Evolutionary conservation across 2,113 vertebrate genomes (phyloP).

Genomic region (Ameiurus melas): DNA sequence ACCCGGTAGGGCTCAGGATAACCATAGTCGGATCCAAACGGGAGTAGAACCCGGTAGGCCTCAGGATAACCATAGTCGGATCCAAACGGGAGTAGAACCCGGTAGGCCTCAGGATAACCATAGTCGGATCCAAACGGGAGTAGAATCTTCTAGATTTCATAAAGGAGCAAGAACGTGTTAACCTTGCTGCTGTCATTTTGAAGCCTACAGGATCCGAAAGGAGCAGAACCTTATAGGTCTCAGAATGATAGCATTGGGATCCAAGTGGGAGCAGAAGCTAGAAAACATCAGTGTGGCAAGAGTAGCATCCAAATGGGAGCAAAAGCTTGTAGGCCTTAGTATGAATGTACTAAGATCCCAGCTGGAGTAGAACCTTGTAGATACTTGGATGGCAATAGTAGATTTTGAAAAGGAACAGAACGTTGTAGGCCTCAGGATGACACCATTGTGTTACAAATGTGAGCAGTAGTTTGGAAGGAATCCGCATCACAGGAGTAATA

Average conservation of each 20-base stretch:
- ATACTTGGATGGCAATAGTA: not conserved
- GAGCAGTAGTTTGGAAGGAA: not conserved
- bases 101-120: not conserved
- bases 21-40: too few species aligned
- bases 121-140: not conserved
- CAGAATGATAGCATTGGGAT: not conserved
- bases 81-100: not conserved
- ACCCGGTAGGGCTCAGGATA: too few species aligned
- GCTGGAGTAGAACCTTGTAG: not conserved
- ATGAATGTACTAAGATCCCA: not conserved
- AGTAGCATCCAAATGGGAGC: not conserved
- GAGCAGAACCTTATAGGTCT: not conserved
- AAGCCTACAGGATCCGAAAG: not conserved
- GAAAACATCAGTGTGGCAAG: not conserved
- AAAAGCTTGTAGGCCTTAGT: not conserved
- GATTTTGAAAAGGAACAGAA: not conserved
- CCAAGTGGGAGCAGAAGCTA: not conserved
- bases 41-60: not conserved
- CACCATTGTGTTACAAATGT: not conserved
- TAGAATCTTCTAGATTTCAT: not conserved
- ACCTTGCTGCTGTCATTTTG: not conserved
- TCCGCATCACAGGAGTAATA: not conserved
- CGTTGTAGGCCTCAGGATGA: not conserved
- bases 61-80: not conserved
- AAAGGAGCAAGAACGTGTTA: not conserved